Evolutionary conservation across 2,888 invertebrate genomes (phyloP).

Genomic region (Temnothorax rugatulus): DNA sequence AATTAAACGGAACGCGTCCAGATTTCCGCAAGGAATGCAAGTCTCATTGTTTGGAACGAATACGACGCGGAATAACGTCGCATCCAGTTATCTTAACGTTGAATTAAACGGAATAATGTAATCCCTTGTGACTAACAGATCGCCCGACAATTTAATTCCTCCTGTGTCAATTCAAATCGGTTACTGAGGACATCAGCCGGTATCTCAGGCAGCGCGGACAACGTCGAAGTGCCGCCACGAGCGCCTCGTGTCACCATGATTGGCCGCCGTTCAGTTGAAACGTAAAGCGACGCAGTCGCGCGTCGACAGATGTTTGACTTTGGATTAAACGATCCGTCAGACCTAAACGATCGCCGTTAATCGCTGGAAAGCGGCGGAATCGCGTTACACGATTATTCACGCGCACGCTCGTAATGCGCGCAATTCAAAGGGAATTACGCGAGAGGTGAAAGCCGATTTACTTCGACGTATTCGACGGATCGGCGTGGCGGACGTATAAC

Average conservation of each 20-base stretch:
- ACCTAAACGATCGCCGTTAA: constrained; percentile 51
- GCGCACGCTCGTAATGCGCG: constrained; percentile 49
- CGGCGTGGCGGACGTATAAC: constrained; percentile 46
- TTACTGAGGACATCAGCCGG: constrained; percentile 50
- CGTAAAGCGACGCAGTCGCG: constrained; percentile 62
- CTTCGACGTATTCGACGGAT: constrained; percentile 42
- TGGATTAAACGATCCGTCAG: constrained; percentile 67
- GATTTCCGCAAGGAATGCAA: background rate
- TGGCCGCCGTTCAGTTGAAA: constrained; percentile 59
- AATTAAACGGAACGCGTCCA: background rate
- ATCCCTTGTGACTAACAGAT: constrained; percentile 58
- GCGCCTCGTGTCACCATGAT: constrained; percentile 59
- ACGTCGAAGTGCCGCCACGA: constrained; percentile 29
- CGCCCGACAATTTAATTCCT: constrained; percentile 64
- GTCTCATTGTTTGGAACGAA: background rate
- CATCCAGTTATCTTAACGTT: background rate
- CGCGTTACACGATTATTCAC: constrained; percentile 57
- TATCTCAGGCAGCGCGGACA: constrained; percentile 47
- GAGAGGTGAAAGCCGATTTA: constrained; percentile 56
- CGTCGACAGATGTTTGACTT: constrained; percentile 62
- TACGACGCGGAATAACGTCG: background rate
- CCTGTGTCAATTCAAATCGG: constrained; percentile 61
- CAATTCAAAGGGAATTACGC: constrained; percentile 58
- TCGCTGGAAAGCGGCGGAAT: constrained; percentile 55
- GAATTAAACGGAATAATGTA: constrained; percentile 31